phyloP scores from a whole-genome alignment of 2,797 vertebrate genomes.

The Enteromius argenteus region DNA sequence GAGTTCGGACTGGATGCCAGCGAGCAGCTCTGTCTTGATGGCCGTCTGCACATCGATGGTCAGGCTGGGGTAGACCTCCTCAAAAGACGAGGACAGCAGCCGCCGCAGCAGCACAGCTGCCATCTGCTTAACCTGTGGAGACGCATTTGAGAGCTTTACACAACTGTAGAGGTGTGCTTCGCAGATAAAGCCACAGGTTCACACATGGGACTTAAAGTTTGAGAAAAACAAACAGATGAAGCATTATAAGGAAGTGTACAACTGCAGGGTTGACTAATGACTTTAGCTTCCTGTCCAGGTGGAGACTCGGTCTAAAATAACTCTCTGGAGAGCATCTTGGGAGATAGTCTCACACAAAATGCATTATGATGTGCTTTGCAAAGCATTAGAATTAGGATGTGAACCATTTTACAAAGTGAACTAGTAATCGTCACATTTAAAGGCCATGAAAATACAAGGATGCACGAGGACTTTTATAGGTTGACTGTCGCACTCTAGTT shows the following conservation, averaged over 20 bases:
- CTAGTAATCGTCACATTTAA: not conserved
- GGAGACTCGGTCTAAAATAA: not conserved
- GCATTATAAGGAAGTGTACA: not conserved
- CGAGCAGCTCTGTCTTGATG: constrained; percentile 91
- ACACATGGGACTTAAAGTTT: not conserved
- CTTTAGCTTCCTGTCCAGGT: not conserved
- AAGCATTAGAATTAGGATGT: not conserved
- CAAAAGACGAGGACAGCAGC: constrained; percentile 94
- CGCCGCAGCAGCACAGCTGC: constrained; percentile 93
- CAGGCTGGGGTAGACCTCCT: constrained; percentile 93
- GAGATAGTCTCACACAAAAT: not conserved
- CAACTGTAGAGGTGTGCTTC: not conserved
- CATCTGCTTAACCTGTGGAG: constrained; percentile 92
- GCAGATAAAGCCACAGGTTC: not conserved
- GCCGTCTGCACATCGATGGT: constrained; percentile 89
- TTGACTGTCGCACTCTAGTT: constrained; percentile 67
- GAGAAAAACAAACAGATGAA: not conserved
- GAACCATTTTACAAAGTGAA: not conserved
- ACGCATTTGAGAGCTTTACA: not conserved
- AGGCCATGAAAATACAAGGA: constrained; percentile 23
- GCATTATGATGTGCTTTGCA: not conserved
- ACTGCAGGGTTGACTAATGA: not conserved
- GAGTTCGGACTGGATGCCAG: constrained; percentile 90
- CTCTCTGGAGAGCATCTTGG: not conserved
- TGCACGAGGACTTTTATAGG: not conserved